Conservation (phyloP, 1,140 invertebrate species). For the Lordiphosa collinella region DNA sequence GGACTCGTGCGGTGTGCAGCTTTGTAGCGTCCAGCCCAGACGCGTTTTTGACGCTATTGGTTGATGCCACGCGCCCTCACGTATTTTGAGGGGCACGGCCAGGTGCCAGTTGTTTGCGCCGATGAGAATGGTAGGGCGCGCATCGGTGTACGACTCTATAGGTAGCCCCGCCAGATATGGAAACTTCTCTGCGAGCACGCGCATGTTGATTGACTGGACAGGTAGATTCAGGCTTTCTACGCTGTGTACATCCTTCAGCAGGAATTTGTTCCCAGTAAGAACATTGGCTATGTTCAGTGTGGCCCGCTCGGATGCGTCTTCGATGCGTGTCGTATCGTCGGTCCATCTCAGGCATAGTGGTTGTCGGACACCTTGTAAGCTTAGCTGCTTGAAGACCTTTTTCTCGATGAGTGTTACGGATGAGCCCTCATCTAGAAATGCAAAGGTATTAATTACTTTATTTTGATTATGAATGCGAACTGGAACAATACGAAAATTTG, state of each 20-base stretch:
- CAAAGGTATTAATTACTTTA: background rate
- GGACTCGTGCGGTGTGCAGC: no score
- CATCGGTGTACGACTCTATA: background rate
- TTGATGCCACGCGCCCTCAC: no score
- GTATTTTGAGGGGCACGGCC: background rate
- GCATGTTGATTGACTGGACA: no score
- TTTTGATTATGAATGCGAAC: background rate
- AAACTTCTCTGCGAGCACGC: no score
- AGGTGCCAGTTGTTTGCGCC: background rate
- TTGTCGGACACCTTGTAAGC: background rate
- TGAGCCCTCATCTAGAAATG: background rate
- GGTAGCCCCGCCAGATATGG: no score
- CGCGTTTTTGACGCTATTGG: no score
- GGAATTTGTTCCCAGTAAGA: no score
- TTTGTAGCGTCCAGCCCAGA: no score
- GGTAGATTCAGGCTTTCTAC: no score
- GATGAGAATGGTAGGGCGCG: background rate
- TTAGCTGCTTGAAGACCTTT: background rate
- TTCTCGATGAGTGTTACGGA: background rate
- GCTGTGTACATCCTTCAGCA: no score
- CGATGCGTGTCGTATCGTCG: background rate
- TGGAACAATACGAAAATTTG: background rate
- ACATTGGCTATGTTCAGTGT: no score
- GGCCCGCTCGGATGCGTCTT: no score
- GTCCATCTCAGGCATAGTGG: background rate